A percentile compares a stretch with the other conserved stretches of the same genome.
Evolutionary conservation across 2,797 vertebrate genomes (phyloP).

Genomic region (Poecile montanus): DNA sequence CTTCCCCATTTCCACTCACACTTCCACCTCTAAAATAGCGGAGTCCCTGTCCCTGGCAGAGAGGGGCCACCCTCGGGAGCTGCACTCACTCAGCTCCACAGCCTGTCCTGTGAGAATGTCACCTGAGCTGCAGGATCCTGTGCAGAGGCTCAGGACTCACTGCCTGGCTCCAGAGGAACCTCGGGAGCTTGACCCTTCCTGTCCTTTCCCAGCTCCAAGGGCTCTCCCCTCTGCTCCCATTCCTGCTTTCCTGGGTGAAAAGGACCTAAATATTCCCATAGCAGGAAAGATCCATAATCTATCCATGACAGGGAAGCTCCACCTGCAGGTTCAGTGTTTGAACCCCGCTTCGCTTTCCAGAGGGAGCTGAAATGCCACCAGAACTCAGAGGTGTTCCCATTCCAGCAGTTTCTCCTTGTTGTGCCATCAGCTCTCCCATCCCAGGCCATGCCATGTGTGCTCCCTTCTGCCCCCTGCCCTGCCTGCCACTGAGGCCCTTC

Average conservation of each 20-base stretch:
- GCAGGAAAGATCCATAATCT: not conserved
- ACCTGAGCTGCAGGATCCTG: not conserved
- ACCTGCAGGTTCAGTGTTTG: not conserved
- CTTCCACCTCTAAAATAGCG: not conserved
- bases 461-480: not conserved
- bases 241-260: not conserved
- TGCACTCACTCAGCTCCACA: not conserved
- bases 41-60: not conserved
- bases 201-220: accelerated
- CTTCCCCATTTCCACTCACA: not conserved
- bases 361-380: not conserved
- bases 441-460: not conserved
- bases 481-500: not conserved
- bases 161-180: not conserved
- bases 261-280: not conserved
- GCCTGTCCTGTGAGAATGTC: not conserved
- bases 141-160: not conserved
- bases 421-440: not conserved
- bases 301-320: not conserved
- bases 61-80: not conserved
- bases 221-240: not conserved
- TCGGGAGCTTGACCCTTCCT: not conserved
- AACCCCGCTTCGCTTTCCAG: not conserved
- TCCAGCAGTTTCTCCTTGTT: not conserved
- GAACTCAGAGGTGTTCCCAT: accelerated